Evolutionary conservation across 2,797 vertebrate species (phyloP).

Genomic region (Balearica regulorum): DNA sequence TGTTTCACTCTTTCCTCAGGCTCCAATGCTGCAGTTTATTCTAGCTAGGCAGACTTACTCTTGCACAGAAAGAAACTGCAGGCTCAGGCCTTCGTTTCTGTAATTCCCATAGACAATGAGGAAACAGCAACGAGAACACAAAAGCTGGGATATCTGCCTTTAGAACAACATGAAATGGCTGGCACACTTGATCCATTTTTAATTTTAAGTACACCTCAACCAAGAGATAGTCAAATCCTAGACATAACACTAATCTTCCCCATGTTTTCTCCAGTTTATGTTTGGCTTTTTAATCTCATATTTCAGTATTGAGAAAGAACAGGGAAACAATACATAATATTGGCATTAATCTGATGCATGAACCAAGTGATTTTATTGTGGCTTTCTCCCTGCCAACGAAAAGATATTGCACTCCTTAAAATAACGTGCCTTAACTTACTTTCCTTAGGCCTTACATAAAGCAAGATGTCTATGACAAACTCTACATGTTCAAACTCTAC

Average conservation of each 20-base stretch:
- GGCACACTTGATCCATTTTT: background rate
- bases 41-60: background rate
- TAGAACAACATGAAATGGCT: background rate
- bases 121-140: background rate
- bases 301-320: background rate
- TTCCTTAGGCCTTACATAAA: background rate
- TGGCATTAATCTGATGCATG: background rate
- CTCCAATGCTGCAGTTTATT: background rate
- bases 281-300: background rate
- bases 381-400: background rate
- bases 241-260: background rate
- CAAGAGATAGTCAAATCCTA: background rate
- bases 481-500: background rate
- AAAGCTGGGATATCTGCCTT: background rate
- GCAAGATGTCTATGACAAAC: background rate
- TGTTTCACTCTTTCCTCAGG: background rate
- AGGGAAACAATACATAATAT: background rate
- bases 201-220: background rate
- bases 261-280: background rate
- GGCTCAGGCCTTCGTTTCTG: background rate
- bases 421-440: background rate
- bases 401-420: background rate
- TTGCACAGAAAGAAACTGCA: slow-evolving; percentile 6
- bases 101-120: too few species aligned
- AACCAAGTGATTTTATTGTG: background rate